Evolutionary conservation across 2,888 invertebrate species (phyloP), one percentile per base, ranked within the genome.

Genomic region (Rhamnusium bicolor): DNA sequence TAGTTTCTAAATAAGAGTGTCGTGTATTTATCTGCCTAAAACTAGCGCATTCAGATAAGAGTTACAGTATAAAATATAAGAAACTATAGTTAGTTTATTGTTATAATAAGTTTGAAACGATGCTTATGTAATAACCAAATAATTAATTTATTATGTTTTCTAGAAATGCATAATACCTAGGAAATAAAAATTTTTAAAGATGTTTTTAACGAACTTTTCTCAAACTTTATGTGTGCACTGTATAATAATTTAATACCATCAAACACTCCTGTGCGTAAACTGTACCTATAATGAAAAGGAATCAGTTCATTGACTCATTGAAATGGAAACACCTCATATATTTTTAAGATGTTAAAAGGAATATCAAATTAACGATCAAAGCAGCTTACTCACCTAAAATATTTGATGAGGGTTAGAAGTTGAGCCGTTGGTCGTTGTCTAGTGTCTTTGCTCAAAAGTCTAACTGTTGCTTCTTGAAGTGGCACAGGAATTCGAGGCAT

Each of bases 401-500:
- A 96, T 86, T 95, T 95, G 87, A 96, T 95, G 82, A 98, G 92
- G 47, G 96, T 94, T 80, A 99, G 91, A 70, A 97, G 91, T 87
- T 98, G 97, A 40, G 98, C 95, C 21, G 95, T 95, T 5, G 98
- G 98, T 79, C 99, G 91, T 78, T 95, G 93, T 77, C 95, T 92
- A 0, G 96, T 93, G 85, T 98, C 97, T 78, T 93, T 92, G 82
- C 93, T 93, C 69, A 98, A 91, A 83, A 98, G 91, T 76, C 97
- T 92, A 66, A 94, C 92, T 5, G 95, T 93, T 0, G 96, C 97
- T 88, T 98, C 98, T 85, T 96, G 96, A 63, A 98, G 91, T 1
- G 94, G 94, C 56, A 93, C 89, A 5, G 98, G 97, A 81, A 98
- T 92, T 78, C 93, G 90, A 10, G 94, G 93, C 83, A 97, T 88